Conservation (phyloP, 2,113 vertebrate genomes). For the Anser brachyrhynchus region DNA sequence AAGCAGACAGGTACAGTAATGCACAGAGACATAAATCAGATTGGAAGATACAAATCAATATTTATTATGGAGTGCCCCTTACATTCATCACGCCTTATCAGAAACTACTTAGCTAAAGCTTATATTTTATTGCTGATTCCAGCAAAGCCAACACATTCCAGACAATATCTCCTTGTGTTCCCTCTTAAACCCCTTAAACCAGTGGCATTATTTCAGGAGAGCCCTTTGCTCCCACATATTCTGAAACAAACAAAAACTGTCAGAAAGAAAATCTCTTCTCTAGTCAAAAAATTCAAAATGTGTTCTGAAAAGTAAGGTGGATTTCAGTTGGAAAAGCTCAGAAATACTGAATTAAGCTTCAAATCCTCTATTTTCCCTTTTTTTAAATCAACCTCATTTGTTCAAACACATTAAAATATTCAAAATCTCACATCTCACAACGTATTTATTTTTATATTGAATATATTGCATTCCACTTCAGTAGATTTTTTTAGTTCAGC, state of each 20-base stretch:
- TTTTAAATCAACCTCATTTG: neutral
- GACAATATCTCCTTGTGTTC: neutral
- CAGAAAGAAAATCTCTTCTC: neutral
- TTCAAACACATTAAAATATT: neutral
- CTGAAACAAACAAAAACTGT: neutral
- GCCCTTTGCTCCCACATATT: neutral
- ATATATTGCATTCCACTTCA: neutral
- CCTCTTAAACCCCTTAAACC: neutral
- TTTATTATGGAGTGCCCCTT: slow-evolving; percentile 38
- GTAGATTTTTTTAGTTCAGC: neutral
- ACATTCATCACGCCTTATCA: slow-evolving; percentile 55
- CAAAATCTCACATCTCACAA: neutral
- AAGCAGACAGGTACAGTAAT: slow-evolving; percentile 56
- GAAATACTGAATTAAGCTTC: neutral
- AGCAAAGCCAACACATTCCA: slow-evolving; percentile 39
- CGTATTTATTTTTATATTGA: neutral
- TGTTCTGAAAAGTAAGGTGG: neutral
- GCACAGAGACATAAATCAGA: slow-evolving; percentile 52
- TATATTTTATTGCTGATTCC: slow-evolving; percentile 42
- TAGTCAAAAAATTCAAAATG: neutral
- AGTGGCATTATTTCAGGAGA: neutral
- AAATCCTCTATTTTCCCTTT: neutral
- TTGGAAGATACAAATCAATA: slow-evolving; percentile 62
- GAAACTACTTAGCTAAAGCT: slow-evolving; percentile 56
- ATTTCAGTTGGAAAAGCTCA: neutral